Conservation (phyloP, 2,888 invertebrate genomes). For the Zhuqinia jingwanae region DNA sequence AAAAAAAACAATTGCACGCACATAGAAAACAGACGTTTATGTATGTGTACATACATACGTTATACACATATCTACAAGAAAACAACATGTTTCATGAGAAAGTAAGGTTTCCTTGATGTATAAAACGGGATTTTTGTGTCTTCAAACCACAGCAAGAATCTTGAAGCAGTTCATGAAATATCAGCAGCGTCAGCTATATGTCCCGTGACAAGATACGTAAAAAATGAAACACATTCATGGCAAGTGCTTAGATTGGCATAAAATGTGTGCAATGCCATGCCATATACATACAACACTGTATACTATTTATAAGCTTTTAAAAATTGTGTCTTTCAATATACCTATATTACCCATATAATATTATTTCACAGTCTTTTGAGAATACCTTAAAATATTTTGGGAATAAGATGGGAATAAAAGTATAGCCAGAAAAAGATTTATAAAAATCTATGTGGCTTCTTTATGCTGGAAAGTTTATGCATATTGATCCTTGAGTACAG, state of each 20-base stretch:
- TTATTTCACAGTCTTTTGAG: too few species aligned
- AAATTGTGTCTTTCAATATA: neutral
- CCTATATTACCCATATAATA: neutral
- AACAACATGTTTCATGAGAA: neutral
- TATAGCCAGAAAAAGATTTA: slow-evolving; percentile 23
- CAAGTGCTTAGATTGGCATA: slow-evolving; percentile 42
- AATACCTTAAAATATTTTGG: neutral
- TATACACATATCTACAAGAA: neutral
- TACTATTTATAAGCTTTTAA: neutral
- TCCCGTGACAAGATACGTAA: slow-evolving; percentile 40
- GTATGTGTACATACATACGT: neutral
- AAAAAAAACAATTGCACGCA: slow-evolving; percentile 21
- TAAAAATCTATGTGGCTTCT: slow-evolving; percentile 31
- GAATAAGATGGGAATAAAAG: too few species aligned
- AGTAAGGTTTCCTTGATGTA: neutral
- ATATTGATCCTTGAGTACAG: too few species aligned
- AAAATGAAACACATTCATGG: slow-evolving; percentile 50
- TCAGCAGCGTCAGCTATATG: slow-evolving; percentile 46
- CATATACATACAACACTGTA: neutral
- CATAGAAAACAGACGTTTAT: neutral
- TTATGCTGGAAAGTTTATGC: too few species aligned
- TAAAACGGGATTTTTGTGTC: neutral
- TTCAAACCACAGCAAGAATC: neutral
- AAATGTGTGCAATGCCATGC: slow-evolving; percentile 25
- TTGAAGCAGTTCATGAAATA: slow-evolving; percentile 29